phyloP scores from a whole-genome alignment of 2,888 invertebrate species.

The Chelonus formosanus region DNA sequence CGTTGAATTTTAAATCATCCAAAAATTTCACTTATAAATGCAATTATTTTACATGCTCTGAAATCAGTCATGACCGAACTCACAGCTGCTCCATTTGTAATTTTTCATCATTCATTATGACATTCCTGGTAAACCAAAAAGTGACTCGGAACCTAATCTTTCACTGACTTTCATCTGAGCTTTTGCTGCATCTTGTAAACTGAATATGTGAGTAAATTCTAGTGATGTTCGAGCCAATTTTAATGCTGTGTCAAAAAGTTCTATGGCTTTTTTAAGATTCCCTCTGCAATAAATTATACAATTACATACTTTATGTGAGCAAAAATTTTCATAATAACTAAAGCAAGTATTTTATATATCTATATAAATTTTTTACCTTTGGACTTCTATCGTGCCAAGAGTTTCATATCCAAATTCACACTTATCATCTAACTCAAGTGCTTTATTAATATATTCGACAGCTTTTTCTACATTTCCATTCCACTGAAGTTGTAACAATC shows the following conservation, averaged over 20 bases:
- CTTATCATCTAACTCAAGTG: conserved; percentile 87
- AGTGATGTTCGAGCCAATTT: conserved; percentile 83
- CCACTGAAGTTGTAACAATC: conserved; percentile 84
- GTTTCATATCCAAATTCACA: conserved; percentile 97
- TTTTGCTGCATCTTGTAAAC: conserved; percentile 87
- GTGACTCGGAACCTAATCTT: conserved; percentile 74
- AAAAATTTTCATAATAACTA: conserved; percentile 1
- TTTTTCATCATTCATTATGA: conserved; percentile 34
- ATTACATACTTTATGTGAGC: neutral
- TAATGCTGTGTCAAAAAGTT: conserved; percentile 89
- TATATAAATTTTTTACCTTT: conserved; percentile 63
- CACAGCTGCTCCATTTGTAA: neutral
- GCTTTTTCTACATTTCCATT: conserved; percentile 84
- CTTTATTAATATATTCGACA: conserved; percentile 79
- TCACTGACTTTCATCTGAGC: conserved; percentile 86
- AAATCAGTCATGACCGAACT: neutral
- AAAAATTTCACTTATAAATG: conserved; percentile 31
- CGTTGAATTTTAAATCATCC: conserved; percentile 18
- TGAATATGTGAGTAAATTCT: conserved; percentile 91
- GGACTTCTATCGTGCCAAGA: conserved; percentile 93
- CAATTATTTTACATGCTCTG: conserved; percentile 16
- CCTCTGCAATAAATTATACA: conserved; percentile 71
- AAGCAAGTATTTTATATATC: conserved; percentile 12
- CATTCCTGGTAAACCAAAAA: conserved; percentile 46
- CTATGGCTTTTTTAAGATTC: conserved; percentile 82